Conservation (phyloP, 2,113 vertebrate species). For the Tamias sibiricus region DNA sequence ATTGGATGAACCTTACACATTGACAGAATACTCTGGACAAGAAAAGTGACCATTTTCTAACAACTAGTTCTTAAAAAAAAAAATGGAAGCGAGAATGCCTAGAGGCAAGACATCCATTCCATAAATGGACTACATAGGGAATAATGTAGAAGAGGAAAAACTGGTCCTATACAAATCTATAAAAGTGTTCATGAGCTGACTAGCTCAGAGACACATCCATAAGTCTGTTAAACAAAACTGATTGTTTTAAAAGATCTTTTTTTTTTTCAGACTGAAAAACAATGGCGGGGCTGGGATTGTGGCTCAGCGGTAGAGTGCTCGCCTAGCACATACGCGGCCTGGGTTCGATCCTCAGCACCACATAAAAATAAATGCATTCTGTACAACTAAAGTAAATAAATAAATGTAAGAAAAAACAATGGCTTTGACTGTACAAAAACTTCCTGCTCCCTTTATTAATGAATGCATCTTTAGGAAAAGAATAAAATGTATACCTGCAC, state of each 20-base stretch:
- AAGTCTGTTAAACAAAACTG: conserved; percentile 6
- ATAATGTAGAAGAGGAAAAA: not conserved
- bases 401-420: no score
- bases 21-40: conserved; percentile 37
- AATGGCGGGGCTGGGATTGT: no score
- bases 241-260: not conserved
- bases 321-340: no score
- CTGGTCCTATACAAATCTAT: not conserved
- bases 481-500: not conserved
- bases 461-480: not conserved
- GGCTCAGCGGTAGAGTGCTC: no score
- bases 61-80: not conserved
- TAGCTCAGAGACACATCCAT: not conserved
- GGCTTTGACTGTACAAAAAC: not conserved
- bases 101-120: not conserved
- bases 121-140: not conserved
- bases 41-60: not conserved
- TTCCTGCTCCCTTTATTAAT: not conserved
- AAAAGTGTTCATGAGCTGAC: not conserved
- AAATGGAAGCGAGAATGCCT: not conserved
- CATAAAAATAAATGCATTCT: no score
- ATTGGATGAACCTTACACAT: not conserved
- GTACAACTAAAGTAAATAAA: no score
- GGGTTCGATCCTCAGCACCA: no score
- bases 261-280: not conserved